phyloP scores from a whole-genome alignment of 2,888 invertebrate genomes.

The Zaprionus obscuricornis region DNA sequence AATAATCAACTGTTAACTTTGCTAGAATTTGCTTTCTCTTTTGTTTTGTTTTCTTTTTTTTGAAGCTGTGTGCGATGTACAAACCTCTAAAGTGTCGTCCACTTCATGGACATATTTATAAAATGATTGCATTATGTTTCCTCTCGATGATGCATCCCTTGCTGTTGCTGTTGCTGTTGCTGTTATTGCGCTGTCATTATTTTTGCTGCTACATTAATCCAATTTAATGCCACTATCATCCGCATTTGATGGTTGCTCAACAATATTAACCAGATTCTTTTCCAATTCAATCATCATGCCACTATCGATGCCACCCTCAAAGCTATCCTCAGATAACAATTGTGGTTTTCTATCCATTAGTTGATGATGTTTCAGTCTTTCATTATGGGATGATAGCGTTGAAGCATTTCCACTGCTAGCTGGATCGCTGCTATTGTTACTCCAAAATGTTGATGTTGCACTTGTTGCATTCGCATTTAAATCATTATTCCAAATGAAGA shows the following conservation, averaged over 20 bases:
- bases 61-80: conserved; percentile 67
- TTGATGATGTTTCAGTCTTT: conserved; percentile 55
- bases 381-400: conserved; percentile 22
- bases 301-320: conserved; percentile 85
- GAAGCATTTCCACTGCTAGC: conserved; percentile 11
- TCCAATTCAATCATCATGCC: conserved; percentile 87
- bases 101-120: conserved; percentile 24
- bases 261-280: conserved; percentile 86
- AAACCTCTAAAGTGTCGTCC: conserved; percentile 62
- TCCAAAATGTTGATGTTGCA: conserved; percentile 40
- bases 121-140: conserved; percentile 59
- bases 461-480: conserved; percentile 42
- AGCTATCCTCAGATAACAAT: conserved; percentile 66
- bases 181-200: not conserved
- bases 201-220: conserved; percentile 51
- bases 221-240: conserved; percentile 80
- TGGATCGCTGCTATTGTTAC: conserved; percentile 25
- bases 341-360: conserved; percentile 49
- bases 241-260: conserved; percentile 84
- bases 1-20: conserved; percentile 55
- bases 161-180: not conserved
- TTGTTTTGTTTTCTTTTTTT: conserved; percentile 58
- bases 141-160: conserved; percentile 8
- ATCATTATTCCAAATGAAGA: conserved; percentile 52
- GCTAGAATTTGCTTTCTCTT: conserved; percentile 48